Evolutionary conservation across 2,888 invertebrate species (phyloP), one percentile per base, ranked within the genome.

Genomic region (Linyphia triangularis): DNA sequence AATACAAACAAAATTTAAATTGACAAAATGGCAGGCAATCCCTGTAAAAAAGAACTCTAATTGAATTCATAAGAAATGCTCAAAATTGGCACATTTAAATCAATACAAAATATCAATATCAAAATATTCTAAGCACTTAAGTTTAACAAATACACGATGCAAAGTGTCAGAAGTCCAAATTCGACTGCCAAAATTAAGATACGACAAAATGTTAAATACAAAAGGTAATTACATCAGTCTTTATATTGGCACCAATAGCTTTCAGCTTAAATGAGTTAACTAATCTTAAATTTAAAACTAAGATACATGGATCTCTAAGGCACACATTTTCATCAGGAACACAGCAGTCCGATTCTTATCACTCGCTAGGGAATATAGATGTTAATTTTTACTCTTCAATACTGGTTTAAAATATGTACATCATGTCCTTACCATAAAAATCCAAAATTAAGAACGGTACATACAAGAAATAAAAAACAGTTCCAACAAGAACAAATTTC

Each of bases 241-340:
- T 69, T 13, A n/a, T 19, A n/a, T 22, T 30, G n/a, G 0, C 19
- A n/a, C 28, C 2, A 5, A 37, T 9, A 4, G 9, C 16, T 9
- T 19, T 69, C 4, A 40, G 19, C 16, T 69, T n/a, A 37, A 69
- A 37, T 22, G 40, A 69, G 37, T 13, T 3, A 37, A 24, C 30
- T n/a, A 67, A 67, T 33, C 19, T 33, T 33, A 73, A 30, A 75
- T 24, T 19, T n/a, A 24, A 61, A 30, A n/a, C 2, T n/a, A 75
- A 61, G 30, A 13, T 24, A 37, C 16, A 19, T 30, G n/a, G 63
- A 43, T 51, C 26, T 81, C 82, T 82, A 82, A 82, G 82, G 82
- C 82, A 82, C 82, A 70, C 69, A 28, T 72, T 67, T 63, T n/a
- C n/a, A 40, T 77, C 40, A 77, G 77, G 77, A 77, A 77, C 28